Percentiles rank a stretch among this genome's conserved stretches.
These are phyloP conservation scores for Bursaphelenchus okinawaensis DNA, from an alignment of 2,888 invertebrate species.

Conservation along the genomic window DNA sequence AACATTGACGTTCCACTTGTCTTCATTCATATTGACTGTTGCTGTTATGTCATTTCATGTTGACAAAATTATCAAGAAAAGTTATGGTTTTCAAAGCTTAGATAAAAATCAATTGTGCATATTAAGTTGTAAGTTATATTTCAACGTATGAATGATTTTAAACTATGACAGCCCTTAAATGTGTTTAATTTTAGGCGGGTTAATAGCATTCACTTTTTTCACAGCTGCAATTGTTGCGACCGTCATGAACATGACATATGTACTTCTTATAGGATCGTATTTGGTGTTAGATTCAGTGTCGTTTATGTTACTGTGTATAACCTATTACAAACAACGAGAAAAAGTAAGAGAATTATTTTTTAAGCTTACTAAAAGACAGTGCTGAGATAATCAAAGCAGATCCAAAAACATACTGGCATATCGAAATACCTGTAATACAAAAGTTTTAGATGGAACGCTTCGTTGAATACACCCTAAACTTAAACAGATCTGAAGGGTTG, in stretches of 20 bases:
- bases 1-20: not conserved
- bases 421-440: too few species aligned
- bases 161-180: not conserved
- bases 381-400: too few species aligned
- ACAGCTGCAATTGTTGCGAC: not conserved
- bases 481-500: constrained; percentile 8
- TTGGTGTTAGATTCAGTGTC: not conserved
- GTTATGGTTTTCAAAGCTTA: constrained; percentile 6
- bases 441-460: constrained; percentile 9
- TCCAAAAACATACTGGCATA: too few species aligned
- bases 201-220: not conserved
- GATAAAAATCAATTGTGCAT: constrained; percentile 13
- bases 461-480: not conserved
- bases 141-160: not conserved
- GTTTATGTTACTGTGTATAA: constrained; percentile 4
- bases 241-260: constrained; percentile 6
- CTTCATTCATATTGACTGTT: not conserved
- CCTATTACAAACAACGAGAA: constrained; percentile 12
- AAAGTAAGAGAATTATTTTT: constrained; percentile 3
- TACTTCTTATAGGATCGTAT: not conserved
- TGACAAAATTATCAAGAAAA: constrained; percentile 4
- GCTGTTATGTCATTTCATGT: constrained; percentile 1
- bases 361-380: too few species aligned
- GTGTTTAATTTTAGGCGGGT: not conserved
- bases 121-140: not conserved